Percentiles rank a stretch among this genome's conserved stretches.
These are phyloP conservation scores for Cricetomys ansorgei DNA, from an alignment of 2,113 vertebrate species.

Conservation along the genomic window DNA sequence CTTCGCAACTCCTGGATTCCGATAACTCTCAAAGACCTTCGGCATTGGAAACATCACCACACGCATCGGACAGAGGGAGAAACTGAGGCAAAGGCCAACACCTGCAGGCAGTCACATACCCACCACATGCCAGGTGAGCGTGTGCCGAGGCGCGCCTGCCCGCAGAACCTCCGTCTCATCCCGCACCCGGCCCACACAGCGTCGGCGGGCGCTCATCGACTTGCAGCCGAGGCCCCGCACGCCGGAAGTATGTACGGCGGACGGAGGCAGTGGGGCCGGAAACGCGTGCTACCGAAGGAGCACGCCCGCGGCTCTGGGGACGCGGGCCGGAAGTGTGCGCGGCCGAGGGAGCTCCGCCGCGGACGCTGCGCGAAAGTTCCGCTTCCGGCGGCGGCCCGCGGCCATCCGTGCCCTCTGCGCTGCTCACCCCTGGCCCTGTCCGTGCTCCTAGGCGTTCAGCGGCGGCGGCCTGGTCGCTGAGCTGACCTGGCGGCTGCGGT, in stretches of 20 bases:
- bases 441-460: accelerated
- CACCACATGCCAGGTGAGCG: too few species aligned
- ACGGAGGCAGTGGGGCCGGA: background rate
- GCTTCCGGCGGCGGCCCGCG: conserved; percentile 42
- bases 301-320: background rate
- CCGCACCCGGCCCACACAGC: background rate
- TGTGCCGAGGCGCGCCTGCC: background rate
- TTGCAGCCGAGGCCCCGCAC: background rate
- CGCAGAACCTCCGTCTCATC: background rate
- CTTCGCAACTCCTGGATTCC: too few species aligned
- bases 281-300: background rate
- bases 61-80: background rate
- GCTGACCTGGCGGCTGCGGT: accelerated
- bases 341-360: background rate
- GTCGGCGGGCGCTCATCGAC: background rate
- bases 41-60: too few species aligned
- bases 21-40: too few species aligned
- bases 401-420: background rate
- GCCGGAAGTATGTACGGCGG: background rate
- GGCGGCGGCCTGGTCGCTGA: accelerated
- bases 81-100: background rate
- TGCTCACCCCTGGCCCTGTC: accelerated
- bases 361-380: background rate
- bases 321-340: background rate
- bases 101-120: background rate